Base-by-base conservation (phyloP, 2,113 vertebrate species). In the Leptosomus discolor region DNA sequence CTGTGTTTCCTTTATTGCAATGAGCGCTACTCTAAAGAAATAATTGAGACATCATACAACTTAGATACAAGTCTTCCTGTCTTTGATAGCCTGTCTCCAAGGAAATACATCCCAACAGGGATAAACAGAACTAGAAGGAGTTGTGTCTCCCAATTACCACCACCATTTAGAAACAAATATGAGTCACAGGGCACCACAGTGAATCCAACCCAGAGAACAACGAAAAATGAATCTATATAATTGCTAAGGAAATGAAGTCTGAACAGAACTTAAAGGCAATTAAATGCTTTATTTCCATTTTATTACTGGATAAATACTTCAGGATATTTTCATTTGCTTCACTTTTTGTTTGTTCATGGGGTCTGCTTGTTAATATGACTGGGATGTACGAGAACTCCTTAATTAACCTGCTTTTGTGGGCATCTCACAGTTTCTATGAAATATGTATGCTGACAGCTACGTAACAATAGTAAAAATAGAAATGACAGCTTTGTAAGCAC, bases 361-460 rank as follows among this genome's bases (percentile, higher is more conserved):
- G 26, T 84, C 45, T 85, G 67, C 88, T 92, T 95, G 81, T 96
- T 95, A 94, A 95, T 90, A 43, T 45, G 82, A 43, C 75, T 58
- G 78, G 86, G 89, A 80, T 77, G 46, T 73, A 79, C 10, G 27
- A 86, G 90, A 95, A 43, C 79, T 88, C 75, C 88, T 97, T 97
- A 96, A 98, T 98, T 96, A 98, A 97, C 96, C 93, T 96, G 73
- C 34, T 96, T 97, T 86, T 86, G 79, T 91, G 73, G 85, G 91
- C 63, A 88, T 89, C 91, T 97, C 78, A 15, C 70, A 39, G 68
- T 71, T 91, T 43, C 22, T 18, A 0, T 90, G 93, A 85, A 96
- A 93, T 88, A n/a, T 37, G 43, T 63, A 34, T 27, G 61, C 81
- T 90, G 68, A 94, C 82, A 85, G 86, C 67, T 82, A 43, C 27